Conservation (phyloP, 2,888 invertebrate species). For the Halictus quadricinctus region DNA sequence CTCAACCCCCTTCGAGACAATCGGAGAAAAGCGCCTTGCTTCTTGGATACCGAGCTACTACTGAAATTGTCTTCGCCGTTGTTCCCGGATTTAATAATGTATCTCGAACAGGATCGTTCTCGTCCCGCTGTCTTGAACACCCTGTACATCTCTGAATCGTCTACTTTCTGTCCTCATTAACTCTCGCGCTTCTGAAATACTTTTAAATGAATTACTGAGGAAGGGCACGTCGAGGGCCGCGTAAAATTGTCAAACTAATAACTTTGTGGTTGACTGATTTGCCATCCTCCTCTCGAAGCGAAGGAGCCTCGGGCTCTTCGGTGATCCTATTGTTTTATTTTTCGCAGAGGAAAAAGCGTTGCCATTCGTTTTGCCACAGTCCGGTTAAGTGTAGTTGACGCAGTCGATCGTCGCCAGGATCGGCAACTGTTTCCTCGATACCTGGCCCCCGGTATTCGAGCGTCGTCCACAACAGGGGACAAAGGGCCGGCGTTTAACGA, state of each 20-base stretch:
- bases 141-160: background rate
- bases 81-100: background rate
- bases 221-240: too few relatives aligned
- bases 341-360: background rate
- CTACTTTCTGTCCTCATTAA: background rate
- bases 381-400: background rate
- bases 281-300: too few relatives aligned
- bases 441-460: background rate
- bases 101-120: background rate
- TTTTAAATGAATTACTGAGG: background rate
- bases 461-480: slow-evolving; percentile 35
- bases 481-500: slow-evolving; percentile 47
- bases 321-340: background rate
- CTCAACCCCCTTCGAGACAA: background rate
- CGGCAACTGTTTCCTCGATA: slow-evolving; percentile 23
- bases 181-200: background rate
- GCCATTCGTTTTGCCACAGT: background rate
- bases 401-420: background rate
- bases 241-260: background rate
- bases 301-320: too few relatives aligned
- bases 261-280: too few relatives aligned
- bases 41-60: background rate
- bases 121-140: background rate
- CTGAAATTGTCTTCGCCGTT: background rate
- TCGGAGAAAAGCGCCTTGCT: background rate